Percentiles rank a stretch among this genome's conserved stretches.
Conservation (phyloP, 2,888 invertebrate genomes). For the Drosophila borborema region DNA sequence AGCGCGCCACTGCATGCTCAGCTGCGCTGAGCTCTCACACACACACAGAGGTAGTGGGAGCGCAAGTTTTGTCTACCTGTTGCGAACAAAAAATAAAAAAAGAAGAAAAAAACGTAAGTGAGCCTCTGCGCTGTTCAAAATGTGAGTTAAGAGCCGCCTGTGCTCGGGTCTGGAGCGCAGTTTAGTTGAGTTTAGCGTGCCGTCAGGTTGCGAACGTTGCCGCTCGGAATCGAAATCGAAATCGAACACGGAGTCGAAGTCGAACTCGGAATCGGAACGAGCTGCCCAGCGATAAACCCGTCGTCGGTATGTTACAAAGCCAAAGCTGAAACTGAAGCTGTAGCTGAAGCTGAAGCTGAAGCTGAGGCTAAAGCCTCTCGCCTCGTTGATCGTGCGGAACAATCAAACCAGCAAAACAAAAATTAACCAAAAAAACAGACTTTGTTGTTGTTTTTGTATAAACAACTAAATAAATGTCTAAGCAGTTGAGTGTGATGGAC, state of each 20-base stretch:
- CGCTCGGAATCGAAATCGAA: slow-evolving; percentile 41
- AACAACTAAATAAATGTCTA: slow-evolving; percentile 50
- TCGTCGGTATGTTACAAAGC: slow-evolving; percentile 75
- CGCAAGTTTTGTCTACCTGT: slow-evolving; percentile 51
- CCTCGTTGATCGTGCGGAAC: slow-evolving; percentile 76
- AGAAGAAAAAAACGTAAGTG: slow-evolving; percentile 4
- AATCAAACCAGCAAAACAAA: slow-evolving; percentile 51
- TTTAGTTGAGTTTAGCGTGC: slow-evolving; percentile 77
- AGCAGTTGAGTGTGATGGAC: slow-evolving; percentile 47
- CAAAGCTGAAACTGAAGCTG: slow-evolving; percentile 22
- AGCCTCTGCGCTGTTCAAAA: slow-evolving; percentile 36
- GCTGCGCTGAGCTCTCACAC: slow-evolving; percentile 15
- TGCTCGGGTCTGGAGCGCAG: slow-evolving; percentile 74
- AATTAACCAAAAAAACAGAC: slow-evolving; percentile 37
- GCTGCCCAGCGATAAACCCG: slow-evolving; percentile 68
- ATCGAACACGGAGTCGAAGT: slow-evolving; percentile 33
- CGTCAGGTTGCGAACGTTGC: slow-evolving; percentile 67
- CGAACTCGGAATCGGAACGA: slow-evolving; percentile 50
- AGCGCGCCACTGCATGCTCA: slow-evolving; percentile 24
- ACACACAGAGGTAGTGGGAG: slow-evolving; percentile 19
- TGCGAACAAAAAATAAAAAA: slow-evolving; percentile 27
- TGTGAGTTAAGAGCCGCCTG: slow-evolving; percentile 79
- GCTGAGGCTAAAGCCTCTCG: slow-evolving; percentile 40
- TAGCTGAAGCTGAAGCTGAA: slow-evolving; percentile 22
- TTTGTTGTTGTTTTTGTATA: slow-evolving; percentile 44